These are phyloP conservation scores for Drosophila mayaguana DNA, from an alignment of 2,888 invertebrate genomes.

Conservation along the genomic window DNA sequence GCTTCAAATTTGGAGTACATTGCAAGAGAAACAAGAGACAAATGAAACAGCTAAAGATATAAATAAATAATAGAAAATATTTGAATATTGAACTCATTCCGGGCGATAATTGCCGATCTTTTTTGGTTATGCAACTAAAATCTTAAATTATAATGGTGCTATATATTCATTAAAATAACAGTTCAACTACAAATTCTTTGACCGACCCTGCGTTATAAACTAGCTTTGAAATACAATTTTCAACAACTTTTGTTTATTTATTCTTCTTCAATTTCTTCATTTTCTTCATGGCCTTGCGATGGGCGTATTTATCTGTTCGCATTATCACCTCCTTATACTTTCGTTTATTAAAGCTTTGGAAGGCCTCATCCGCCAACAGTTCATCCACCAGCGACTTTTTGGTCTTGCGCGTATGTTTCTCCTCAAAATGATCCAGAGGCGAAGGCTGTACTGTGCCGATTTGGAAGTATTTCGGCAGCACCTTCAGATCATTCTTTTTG, in stretches of 20 bases:
- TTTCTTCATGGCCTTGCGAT: slow-evolving; percentile 91
- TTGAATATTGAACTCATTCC: not conserved
- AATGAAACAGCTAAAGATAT: not conserved
- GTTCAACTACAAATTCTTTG: not conserved
- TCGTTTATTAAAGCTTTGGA: slow-evolving; percentile 92
- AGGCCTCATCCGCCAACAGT: slow-evolving; percentile 94
- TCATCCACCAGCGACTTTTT: slow-evolving; percentile 97
- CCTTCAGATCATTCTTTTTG: slow-evolving; percentile 95
- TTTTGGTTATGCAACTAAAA: not conserved
- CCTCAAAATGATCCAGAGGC: slow-evolving; percentile 94
- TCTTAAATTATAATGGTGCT: not conserved
- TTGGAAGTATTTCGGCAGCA: slow-evolving; percentile 96
- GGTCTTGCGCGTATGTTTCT: slow-evolving; percentile 93
- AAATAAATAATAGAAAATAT: slow-evolving; percentile 10
- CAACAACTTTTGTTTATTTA: slow-evolving; percentile 45
- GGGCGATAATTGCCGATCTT: not conserved
- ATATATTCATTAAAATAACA: no score
- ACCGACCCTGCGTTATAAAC: not conserved
- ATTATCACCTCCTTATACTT: slow-evolving; percentile 92
- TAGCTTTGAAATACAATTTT: not conserved
- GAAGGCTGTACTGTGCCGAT: slow-evolving; percentile 93
- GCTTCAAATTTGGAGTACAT: slow-evolving; percentile 43
- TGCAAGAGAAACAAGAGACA: slow-evolving; percentile 13
- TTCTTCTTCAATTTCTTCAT: slow-evolving; percentile 87
- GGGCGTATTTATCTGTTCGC: slow-evolving; percentile 88